These are phyloP conservation scores for Idris sp. DNA, from an alignment of 1,140 invertebrate genomes.

Conservation along the genomic window DNA sequence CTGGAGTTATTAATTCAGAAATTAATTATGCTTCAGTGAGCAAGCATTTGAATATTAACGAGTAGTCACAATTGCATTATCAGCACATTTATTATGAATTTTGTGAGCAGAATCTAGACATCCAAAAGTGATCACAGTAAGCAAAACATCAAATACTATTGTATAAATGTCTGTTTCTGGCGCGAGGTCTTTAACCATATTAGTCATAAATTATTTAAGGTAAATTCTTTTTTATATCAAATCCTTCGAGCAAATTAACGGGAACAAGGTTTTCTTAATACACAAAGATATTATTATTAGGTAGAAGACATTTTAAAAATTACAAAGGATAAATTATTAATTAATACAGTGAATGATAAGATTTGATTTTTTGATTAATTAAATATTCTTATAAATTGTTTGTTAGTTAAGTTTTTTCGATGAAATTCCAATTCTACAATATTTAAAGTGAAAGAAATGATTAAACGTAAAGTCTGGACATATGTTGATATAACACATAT, in stretches of 20 bases:
- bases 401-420: too few relatives aligned
- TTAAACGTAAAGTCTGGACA: too few relatives aligned
- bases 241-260: conserved; percentile 18
- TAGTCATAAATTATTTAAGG: conserved; percentile 20
- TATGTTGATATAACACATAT: too few relatives aligned
- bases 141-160: conserved; percentile 37
- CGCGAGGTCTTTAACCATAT: conserved; percentile 31
- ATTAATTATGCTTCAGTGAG: conserved; percentile 3
- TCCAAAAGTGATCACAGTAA: conserved; percentile 16
- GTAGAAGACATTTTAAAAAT: too few relatives aligned
- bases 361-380: too few relatives aligned
- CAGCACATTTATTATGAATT: conserved; percentile 2
- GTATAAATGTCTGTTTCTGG: conserved; percentile 27
- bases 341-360: too few relatives aligned
- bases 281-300: too few relatives aligned
- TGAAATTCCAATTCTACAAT: too few relatives aligned
- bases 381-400: too few relatives aligned
- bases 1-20: conserved; percentile 14
- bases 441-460: too few relatives aligned
- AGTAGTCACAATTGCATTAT: background rate
- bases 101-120: too few relatives aligned
- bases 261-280: conserved; percentile 3
- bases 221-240: conserved; percentile 16
- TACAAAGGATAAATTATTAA: too few relatives aligned
- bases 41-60: background rate